phyloP scores from a whole-genome alignment of 2,888 invertebrate genomes.

The Marronus borbonicus region DNA sequence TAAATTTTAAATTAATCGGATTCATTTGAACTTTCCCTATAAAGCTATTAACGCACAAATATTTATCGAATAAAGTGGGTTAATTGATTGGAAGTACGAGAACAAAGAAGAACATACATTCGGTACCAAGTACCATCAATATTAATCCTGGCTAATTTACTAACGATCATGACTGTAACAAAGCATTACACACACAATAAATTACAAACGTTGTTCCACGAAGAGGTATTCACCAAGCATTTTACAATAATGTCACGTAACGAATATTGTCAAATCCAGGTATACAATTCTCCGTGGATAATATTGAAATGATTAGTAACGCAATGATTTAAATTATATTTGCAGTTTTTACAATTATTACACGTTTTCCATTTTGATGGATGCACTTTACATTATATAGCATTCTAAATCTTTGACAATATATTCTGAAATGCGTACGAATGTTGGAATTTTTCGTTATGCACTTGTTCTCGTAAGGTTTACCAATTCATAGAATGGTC shows the following conservation, averaged over 20 bases:
- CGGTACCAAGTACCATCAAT: slow-evolving; percentile 18
- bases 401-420: too few relatives aligned
- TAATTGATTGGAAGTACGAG: slow-evolving; percentile 15
- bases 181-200: not conserved
- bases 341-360: too few relatives aligned
- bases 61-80: not conserved
- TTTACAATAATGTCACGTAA: not conserved
- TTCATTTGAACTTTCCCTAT: not conserved
- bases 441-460: too few relatives aligned
- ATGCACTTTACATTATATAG: too few relatives aligned
- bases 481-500: too few relatives aligned
- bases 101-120: slow-evolving; percentile 3
- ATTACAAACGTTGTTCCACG: not conserved
- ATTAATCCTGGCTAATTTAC: slow-evolving; percentile 18
- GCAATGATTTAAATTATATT: too few relatives aligned
- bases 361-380: too few relatives aligned
- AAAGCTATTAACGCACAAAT: not conserved
- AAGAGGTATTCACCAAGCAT: not conserved
- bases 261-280: not conserved
- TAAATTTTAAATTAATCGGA: slow-evolving; percentile 4
- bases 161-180: not conserved
- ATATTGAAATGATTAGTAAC: not conserved
- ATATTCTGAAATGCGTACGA: too few relatives aligned
- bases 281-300: not conserved
- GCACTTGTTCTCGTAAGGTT: too few relatives aligned